Base-by-base conservation (phyloP, 1,140 invertebrate species). In the Drosophila pectinifera region DNA sequence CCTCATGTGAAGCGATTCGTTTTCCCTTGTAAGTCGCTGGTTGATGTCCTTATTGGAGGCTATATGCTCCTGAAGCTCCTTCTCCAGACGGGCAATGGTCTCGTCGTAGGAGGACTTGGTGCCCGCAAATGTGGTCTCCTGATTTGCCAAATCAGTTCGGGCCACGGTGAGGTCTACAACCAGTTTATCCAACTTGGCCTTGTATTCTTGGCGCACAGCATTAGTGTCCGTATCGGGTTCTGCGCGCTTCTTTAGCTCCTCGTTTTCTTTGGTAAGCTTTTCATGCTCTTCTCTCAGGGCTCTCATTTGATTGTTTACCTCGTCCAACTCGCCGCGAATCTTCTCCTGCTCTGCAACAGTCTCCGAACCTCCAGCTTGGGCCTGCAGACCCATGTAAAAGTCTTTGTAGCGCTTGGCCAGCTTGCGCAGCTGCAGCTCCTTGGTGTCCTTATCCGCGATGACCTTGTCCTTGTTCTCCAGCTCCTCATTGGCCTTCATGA, bases 401-500 rank as follows among this genome's bases (percentile, higher is more conserved):
- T 95, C 95, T 92, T 98, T 98, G 89, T 98, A 98, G 82, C 97
- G 98, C 73, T 97, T 96, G 3, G 97, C 98, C 88, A 98, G 97
- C 91, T 97, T 97, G 74, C 96, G 95, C 46, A 98, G 95, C 93
- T 98, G 96, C 72, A 95, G 93, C 91, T 97, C 94, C 83, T 96
- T 97, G 82, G 95, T 96, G 68, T 94, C 95, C 11, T 95, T 94
- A 61, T 98, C 96, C 41, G 93, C 94, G 7, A 96, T 93, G n/a
- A 94, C 92, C 20, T 94, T 94, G 80, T 96, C 95, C 86, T 96
- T 96, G 28, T 93, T 93, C 5, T 94, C 93, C 2, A 95, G 75
- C 45, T 97, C 96, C 85, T 97, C 96, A 39, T 93, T 95, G 5
- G 96, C 73, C 76, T 94, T 94, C 1, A 93, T 78, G 38, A 95